Evolutionary conservation across 2,888 invertebrate species (phyloP).

Genomic region (Andrena praecox): DNA sequence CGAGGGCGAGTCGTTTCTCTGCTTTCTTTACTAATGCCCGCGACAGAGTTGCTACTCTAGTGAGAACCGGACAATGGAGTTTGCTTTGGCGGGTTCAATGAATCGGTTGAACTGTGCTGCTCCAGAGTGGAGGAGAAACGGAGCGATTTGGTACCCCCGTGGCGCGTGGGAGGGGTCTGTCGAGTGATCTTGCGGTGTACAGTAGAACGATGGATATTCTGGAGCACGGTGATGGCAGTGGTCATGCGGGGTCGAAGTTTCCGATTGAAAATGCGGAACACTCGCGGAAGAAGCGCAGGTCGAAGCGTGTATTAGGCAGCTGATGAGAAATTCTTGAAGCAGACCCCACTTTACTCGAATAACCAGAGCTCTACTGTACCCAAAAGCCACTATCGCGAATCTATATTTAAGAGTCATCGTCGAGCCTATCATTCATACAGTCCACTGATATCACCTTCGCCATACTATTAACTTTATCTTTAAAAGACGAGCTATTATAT

Average conservation of each 20-base stretch:
- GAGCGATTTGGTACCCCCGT: not conserved
- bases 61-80: conserved; percentile 17
- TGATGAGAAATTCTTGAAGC: not conserved
- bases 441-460: not conserved
- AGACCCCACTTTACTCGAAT: not conserved
- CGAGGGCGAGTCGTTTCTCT: conserved; percentile 11
- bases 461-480: not conserved
- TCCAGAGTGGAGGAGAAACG: not conserved
- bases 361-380: conserved; percentile 1
- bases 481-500: not conserved
- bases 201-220: conserved; percentile 1
- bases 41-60: not conserved
- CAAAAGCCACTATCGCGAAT: not conserved
- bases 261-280: no score
- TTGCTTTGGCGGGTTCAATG: conserved; percentile 11
- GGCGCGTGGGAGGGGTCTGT: no score
- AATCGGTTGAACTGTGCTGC: conserved; percentile 20
- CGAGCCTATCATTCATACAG: conserved; percentile 1
- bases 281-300: not conserved
- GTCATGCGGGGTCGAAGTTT: no score
- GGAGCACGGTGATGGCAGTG: no score
- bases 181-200: not conserved
- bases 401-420: conserved; percentile 10
- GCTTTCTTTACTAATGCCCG: not conserved
- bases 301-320: not conserved